Conservation (phyloP, 2,797 vertebrate species). For the Sarcoramphus papa region DNA sequence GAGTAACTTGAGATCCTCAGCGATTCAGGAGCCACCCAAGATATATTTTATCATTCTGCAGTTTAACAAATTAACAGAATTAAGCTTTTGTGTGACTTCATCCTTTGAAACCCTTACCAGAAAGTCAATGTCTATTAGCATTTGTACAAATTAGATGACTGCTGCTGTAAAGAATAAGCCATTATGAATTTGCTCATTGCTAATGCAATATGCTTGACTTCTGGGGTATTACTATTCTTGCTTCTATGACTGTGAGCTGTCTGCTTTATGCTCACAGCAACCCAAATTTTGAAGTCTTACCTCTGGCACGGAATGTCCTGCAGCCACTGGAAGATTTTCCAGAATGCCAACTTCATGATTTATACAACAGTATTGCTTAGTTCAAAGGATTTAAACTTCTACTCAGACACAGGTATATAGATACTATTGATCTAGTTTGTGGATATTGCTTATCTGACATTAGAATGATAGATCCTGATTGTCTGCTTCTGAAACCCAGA, state of each 20-base stretch:
- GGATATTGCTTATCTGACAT: background rate
- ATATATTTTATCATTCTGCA: conserved; percentile 27
- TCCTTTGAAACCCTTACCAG: conserved; percentile 36
- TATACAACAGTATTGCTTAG: background rate
- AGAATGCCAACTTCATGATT: background rate
- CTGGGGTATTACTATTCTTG: background rate
- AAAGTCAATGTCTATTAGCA: conserved; percentile 34
- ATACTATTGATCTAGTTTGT: background rate
- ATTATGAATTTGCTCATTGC: conserved; percentile 24
- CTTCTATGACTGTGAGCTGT: background rate
- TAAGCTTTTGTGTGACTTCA: conserved; percentile 34
- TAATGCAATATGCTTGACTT: conserved; percentile 35
- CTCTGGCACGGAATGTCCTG: background rate
- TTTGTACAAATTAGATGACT: conserved; percentile 25
- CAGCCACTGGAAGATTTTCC: background rate
- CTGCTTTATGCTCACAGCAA: background rate
- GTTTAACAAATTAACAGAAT: conserved; percentile 50
- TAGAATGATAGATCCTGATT: background rate
- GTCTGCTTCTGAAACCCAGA: background rate
- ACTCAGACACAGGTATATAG: background rate
- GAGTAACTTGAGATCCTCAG: background rate
- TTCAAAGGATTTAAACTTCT: background rate
- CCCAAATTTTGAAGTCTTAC: background rate
- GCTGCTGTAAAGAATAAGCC: conserved; percentile 22
- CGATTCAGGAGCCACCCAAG: conserved; percentile 25